phyloP scores from a whole-genome alignment of 2,113 vertebrate species.

The Paradisaea rubra region DNA sequence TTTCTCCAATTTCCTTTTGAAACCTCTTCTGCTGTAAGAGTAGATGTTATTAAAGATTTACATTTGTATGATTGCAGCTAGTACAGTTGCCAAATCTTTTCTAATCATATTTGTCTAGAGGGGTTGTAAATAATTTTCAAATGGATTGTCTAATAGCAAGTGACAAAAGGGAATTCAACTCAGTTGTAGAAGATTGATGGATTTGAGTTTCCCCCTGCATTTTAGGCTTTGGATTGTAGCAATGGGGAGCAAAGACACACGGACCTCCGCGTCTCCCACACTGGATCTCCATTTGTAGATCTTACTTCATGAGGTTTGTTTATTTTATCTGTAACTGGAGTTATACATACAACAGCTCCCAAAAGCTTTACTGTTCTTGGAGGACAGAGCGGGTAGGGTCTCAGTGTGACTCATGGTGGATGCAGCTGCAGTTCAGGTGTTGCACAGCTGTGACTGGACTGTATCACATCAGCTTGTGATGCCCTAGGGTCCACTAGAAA shows the following conservation, averaged over 20 bases:
- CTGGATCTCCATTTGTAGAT: neutral
- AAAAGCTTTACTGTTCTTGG: neutral
- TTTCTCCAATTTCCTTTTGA: neutral
- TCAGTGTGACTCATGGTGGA: neutral
- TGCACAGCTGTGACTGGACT: neutral
- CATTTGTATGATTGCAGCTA: neutral
- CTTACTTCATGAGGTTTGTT: neutral
- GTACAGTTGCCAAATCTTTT: neutral
- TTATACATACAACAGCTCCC: neutral
- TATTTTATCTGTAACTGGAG: neutral
- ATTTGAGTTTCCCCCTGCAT: neutral
- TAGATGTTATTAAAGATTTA: neutral
- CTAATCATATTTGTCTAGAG: neutral
- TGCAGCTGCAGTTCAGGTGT: neutral
- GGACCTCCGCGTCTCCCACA: neutral
- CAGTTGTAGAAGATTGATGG: neutral
- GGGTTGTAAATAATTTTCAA: slow-evolving; percentile 26
- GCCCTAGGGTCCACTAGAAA: neutral
- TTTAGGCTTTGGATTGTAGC: neutral
- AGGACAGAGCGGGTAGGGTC: neutral
- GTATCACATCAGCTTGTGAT: neutral
- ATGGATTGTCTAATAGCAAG: neutral
- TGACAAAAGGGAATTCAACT: neutral
- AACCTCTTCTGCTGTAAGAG: neutral
- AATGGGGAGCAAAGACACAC: neutral